Evolutionary conservation across 2,888 invertebrate genomes (phyloP), one percentile per base, ranked within the genome.

Genomic region (Eledone cirrhosa): DNA sequence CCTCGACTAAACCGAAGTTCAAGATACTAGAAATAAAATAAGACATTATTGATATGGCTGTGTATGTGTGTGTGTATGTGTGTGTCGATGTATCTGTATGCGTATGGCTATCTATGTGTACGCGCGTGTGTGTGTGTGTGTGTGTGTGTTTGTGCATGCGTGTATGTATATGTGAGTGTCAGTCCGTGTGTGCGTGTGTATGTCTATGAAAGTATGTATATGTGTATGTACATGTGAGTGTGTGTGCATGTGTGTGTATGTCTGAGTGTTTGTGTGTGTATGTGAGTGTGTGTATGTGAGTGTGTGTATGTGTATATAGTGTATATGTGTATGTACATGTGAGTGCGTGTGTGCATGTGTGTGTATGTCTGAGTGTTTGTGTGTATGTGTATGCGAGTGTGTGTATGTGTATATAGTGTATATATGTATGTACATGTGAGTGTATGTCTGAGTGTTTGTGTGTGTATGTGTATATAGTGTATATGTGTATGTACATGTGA

Each of bases 1-100:
- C 91, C 91, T 13, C 77, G 80, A 2, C 96, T 96, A 89, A 97
- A 98, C 83, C 98, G 92, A 86, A 93, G 92, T 90, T 97, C 96
- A 87, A 98, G 92, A 90, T 98, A 98, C 94, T 95, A 90, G 81
- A 92, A 92, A 85, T 81, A 77, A 77, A 82, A 78, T 33, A 63
- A n/a, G 69, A 14, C 11, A 11, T 41, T 41, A 41, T 41, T 3
- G 41, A 8, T 41, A 41, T 41, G 0, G 11, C 11, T 41, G 1
- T 41, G 11, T 8, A 11, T 41, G n/a, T n/a, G n/a, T n/a, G n/a
- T n/a, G n/a, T n/a, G n/a, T n/a, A n/a, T n/a, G n/a, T 7, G n/a
- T n/a, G n/a, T n/a, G n/a, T n/a, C n/a, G n/a, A n/a, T n/a, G n/a
- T n/a, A n/a, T n/a, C n/a, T n/a, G 33, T 33, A 8, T 41, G 33